A percentile compares a stretch with the other conserved stretches of the same genome.
phyloP scores from a whole-genome alignment of 2,797 vertebrate species.

The Acanthopagrus latus region DNA sequence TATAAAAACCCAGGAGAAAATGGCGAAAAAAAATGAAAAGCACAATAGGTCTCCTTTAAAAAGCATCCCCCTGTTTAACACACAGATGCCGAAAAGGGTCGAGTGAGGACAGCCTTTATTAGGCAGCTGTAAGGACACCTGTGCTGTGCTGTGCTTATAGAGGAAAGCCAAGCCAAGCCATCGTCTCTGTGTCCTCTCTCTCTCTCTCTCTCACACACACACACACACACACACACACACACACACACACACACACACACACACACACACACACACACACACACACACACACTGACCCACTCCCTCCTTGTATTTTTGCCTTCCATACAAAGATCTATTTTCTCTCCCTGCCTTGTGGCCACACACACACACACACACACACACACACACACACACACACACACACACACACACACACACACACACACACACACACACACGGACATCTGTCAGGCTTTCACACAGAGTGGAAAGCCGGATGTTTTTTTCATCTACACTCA shows the following conservation, averaged over 20 bases:
- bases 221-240: conserved; percentile 9
- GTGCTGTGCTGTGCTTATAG: conserved; percentile 36
- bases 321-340: conserved; percentile 50
- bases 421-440: conserved; percentile 39
- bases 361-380: too few relatives aligned
- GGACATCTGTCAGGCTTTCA: conserved; percentile 78
- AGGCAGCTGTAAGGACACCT: conserved; percentile 60
- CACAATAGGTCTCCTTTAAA: too few relatives aligned
- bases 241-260: conserved; percentile 14
- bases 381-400: conserved; percentile 3
- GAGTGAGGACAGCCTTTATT: conserved; percentile 30
- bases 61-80: conserved; percentile 13
- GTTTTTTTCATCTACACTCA: conserved; percentile 73
- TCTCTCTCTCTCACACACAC: neutral
- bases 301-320: conserved; percentile 39
- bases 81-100: conserved; percentile 13
- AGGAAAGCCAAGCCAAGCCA: conserved; percentile 42
- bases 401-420: conserved; percentile 31
- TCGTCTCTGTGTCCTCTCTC: conserved; percentile 9
- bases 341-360: conserved; percentile 40
- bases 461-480: conserved; percentile 72
- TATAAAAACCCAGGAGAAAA: neutral
- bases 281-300: conserved; percentile 22
- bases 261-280: conserved; percentile 9
- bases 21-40: neutral